Evolutionary conservation across 2,888 invertebrate species (phyloP).

Genomic region (Athetis lepigone): DNA sequence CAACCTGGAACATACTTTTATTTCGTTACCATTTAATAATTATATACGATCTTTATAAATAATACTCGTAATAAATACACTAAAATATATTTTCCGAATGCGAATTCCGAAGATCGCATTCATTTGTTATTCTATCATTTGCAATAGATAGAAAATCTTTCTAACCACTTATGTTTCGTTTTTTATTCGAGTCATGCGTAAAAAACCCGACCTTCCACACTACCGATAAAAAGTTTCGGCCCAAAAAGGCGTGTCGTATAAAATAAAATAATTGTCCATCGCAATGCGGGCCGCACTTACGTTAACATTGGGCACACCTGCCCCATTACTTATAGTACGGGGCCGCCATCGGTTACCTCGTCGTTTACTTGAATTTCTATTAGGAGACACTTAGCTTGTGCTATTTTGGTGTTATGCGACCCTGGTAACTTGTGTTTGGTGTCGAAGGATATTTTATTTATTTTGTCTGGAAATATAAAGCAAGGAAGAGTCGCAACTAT

Average conservation of each 20-base stretch:
- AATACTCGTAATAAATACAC: not conserved
- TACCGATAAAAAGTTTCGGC: constrained; percentile 50
- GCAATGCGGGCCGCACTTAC: constrained; percentile 60
- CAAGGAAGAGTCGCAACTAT: not conserved
- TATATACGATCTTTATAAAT: too few species aligned
- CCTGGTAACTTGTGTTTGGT: constrained; percentile 17
- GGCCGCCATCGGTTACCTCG: constrained; percentile 50
- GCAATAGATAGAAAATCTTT: not conserved
- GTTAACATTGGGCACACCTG: constrained; percentile 60
- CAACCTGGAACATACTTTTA: too few species aligned
- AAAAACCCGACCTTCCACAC: constrained; percentile 6
- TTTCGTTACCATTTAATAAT: too few species aligned
- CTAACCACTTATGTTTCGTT: not conserved
- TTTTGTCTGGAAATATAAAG: not conserved
- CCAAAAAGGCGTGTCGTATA: constrained; percentile 51
- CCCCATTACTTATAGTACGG: constrained; percentile 62
- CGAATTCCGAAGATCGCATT: not conserved
- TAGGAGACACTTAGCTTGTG: constrained; percentile 58
- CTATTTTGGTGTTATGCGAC: constrained; percentile 44
- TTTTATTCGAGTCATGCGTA: not conserved
- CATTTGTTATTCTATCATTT: not conserved
- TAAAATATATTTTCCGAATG: not conserved
- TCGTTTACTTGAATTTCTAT: constrained; percentile 60
- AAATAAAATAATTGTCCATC: constrained; percentile 61
- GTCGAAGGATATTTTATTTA: not conserved